These are phyloP conservation scores for Sinocyclocheilus rhinocerous DNA, from an alignment of 2,113 vertebrate species.

Conservation along the genomic window DNA sequence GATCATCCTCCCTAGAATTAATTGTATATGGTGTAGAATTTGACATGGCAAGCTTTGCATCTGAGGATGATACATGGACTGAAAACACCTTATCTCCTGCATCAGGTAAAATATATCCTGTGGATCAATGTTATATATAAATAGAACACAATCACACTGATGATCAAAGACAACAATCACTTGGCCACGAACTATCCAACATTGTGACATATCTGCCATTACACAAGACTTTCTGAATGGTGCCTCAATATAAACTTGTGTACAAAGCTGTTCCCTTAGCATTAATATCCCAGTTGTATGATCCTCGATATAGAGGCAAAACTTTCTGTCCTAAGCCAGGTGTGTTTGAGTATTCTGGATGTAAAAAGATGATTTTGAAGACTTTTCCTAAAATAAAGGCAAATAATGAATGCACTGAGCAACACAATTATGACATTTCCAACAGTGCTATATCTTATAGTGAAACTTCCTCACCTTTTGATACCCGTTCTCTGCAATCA, in stretches of 20 bases:
- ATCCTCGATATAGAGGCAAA: slow-evolving; percentile 70
- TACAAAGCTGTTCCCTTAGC: slow-evolving; percentile 60
- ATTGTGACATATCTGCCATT: neutral
- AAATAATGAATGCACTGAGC: neutral
- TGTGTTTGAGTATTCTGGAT: slow-evolving; percentile 59
- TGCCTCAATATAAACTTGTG: slow-evolving; percentile 60
- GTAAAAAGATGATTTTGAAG: slow-evolving; percentile 11
- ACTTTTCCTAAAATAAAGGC: neutral
- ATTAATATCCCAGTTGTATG: slow-evolving; percentile 66
- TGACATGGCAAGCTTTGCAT: slow-evolving; percentile 23
- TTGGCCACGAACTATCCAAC: neutral
- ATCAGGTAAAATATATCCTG: slow-evolving; percentile 43
- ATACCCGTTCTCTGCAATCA: neutral
- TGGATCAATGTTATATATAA: neutral
- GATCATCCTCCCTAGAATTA: slow-evolving; percentile 49
- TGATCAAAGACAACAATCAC: slow-evolving; percentile 2
- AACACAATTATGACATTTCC: slow-evolving; percentile 6
- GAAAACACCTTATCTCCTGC: slow-evolving; percentile 46
- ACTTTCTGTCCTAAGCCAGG: slow-evolving; percentile 63
- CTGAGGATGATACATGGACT: slow-evolving; percentile 17
- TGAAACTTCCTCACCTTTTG: neutral
- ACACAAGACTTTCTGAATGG: slow-evolving; percentile 29
- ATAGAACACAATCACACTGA: neutral
- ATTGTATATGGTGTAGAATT: slow-evolving; percentile 34
- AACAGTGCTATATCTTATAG: neutral